Evolutionary conservation across 2,888 invertebrate species (phyloP), one percentile per base, ranked within the genome.

Genomic region (Apamea anceps): DNA sequence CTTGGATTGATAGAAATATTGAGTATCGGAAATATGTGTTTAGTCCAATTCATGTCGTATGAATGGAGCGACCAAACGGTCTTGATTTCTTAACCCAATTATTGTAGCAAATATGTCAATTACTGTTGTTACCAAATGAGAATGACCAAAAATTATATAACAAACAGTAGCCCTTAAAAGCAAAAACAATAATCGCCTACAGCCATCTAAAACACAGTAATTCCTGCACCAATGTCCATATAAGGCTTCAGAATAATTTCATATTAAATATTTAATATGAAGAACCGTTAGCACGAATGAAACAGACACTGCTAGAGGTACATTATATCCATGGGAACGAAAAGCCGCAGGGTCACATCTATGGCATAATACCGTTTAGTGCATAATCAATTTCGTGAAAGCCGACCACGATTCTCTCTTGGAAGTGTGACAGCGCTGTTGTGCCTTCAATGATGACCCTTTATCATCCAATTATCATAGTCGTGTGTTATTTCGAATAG

Each of bases 361-460:
- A 70, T 62, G 70, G 54, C 70, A 70, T 84, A 75, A 77, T 78
- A 81, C 85, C 85, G 78, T 81, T 78, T 78, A 85, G 70, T 71
- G 85, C 70, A 85, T 85, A 85, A 85, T 85, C 85, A 85, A 85
- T 85, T 79, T 79, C 85, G 85, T 85, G 85, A 86, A 81, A 86
- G 78, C 80, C 72, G 67, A 74, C 70, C 80, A 86, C 80, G 78
- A 85, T 86, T 86, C 68, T 84, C 78, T 85, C 76, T 79, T 45
- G 57, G 75, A 80, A 72, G 76, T 84, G 84, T 84, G 79, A 86
- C 76, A 77, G 21, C 28, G 77, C 45, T 72, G 70, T 68, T 62
- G n/a, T 54, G 63, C 28, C 54, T 62, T 60, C 77, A 73, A 77
- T 85, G 62, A 85, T 85, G 63, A 51, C 77, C 45, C 70, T 78